Evolutionary conservation across 1,140 invertebrate species (phyloP), one percentile per base, ranked within the genome.

Genomic region (Macrobrachium nipponense): DNA sequence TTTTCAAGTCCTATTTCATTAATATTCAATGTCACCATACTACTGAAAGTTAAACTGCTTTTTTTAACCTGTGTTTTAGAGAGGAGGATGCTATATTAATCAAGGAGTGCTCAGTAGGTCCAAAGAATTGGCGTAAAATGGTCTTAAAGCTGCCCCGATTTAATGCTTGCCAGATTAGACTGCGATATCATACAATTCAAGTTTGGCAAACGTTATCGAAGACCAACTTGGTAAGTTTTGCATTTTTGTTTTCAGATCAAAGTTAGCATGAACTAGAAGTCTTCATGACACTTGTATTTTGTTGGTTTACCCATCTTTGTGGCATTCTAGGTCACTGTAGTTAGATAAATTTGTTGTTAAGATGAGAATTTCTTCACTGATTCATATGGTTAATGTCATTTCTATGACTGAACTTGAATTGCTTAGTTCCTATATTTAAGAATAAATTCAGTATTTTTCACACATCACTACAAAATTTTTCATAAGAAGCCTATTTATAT

Each of bases 11-110:
- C 27, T 36, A 36, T 36, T 36, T 36, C 27, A 36, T 1, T 36
- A 36, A 36, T 36, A 36, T 10, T 51, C 51, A 12, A 70, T 83
- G 81, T 27, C 51, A 70, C 44, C 20, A 20, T 0, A 51, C 72
- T 44, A 75, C 70, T 12, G 66, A 27, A 43, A 43, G 51, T 61
- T 61, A 70, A 60, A 61, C 75, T 20, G 81, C 44, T 1, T 27
- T 20, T 20, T 27, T 61, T 51, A 7, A 17, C 6, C 15, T 70
- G 23, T 14, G 10, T 70, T 51, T 51, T 58, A 76, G 73, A 27
- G 61, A 23, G 36, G 78, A 85, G 27, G 82, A 85, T 62, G 82
- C 61, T 15, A 78, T 78, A 51, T 68, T 85, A 51, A 76, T 85
- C 72, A 78, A 73, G 23, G 43, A 78, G 44, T 78, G 73, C 75